Evolutionary conservation across 2,797 vertebrate genomes (phyloP), one percentile per base, ranked within the genome.

Genomic region (Netta rufina): DNA sequence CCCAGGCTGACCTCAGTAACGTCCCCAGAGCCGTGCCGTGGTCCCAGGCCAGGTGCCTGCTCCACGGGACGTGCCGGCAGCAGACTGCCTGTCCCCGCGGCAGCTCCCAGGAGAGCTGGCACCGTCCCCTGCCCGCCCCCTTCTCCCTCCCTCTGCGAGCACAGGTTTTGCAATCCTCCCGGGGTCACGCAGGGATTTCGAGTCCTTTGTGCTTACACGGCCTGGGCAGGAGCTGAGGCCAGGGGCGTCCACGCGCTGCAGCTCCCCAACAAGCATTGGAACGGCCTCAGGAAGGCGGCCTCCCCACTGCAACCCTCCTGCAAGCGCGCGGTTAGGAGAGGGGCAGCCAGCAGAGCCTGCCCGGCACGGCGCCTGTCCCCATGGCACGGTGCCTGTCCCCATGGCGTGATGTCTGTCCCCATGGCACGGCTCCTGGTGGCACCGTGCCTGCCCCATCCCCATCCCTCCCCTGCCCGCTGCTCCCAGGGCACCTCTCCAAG

Each of bases 161-260:
- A 3, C 85, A 87, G 91, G 95, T 93, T 97, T 97, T 92, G 94
- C 95, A 96, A 95, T 92, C 94, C 88, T 90, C 27, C 91, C 33
- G 77, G 76, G 93, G 95, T 95, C 95, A 93, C 93, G 67, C 88
- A 30, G 22, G 92, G 87, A 95, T 93, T 94, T 91, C 65, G 6
- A 92, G 78, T 21, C 61, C 93, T 93, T 86, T 95, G 94, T 78
- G 87, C 78, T 92, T 62, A 73, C 78, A 88, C 69, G 90, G 84
- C 78, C 51, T 73, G 86, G 65, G 78, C 9, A 10, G 69, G 77
- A 89, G 60, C 64, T 84, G 91, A 84, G 76, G 12, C 27, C 56
- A 89, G 8, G 70, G 76, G 58, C 2, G 56, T 81, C 83, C 93
- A 21, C 1, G 38, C 0, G 2, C 54, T 93, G 84, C 86, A 53